These are phyloP conservation scores for Carabus problematicus DNA, from an alignment of 2,888 invertebrate genomes.

Conservation along the genomic window DNA sequence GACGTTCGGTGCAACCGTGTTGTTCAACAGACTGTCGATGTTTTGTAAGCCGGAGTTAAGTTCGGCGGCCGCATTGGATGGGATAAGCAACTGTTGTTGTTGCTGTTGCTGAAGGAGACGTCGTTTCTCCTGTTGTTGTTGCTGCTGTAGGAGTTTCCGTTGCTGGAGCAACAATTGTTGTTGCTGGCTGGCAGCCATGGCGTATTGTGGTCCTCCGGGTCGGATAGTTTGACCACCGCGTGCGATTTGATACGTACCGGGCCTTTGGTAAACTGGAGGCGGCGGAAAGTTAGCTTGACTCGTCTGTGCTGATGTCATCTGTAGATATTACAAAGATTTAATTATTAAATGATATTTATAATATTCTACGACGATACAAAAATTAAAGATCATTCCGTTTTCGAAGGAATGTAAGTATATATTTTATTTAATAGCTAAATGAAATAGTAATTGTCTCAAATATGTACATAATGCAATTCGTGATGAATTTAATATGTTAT, in stretches of 20 bases:
- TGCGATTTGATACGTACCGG: slow-evolving; percentile 47
- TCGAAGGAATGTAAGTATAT: too few species aligned
- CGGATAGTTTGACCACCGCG: slow-evolving; percentile 45
- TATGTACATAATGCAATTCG: too few species aligned
- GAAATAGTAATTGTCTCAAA: too few species aligned
- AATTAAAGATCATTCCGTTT: too few species aligned
- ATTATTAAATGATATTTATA: too few species aligned
- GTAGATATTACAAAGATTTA: background rate
- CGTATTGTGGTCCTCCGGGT: slow-evolving; percentile 45
- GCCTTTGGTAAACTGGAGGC: slow-evolving; percentile 55
- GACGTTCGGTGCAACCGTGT: slow-evolving; percentile 89
- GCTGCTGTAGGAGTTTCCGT: slow-evolving; percentile 59
- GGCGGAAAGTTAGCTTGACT: slow-evolving; percentile 50
- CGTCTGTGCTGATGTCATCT: slow-evolving; percentile 47
- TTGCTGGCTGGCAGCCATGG: slow-evolving; percentile 50
- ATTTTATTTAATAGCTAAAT: too few species aligned
- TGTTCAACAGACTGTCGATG: slow-evolving; percentile 84
- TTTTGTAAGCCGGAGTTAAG: slow-evolving; percentile 67
- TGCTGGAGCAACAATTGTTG: slow-evolving; percentile 61
- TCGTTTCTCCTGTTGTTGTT: slow-evolving; percentile 70
- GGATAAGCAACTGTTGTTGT: slow-evolving; percentile 81
- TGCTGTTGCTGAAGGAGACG: slow-evolving; percentile 80
- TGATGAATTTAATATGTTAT: too few species aligned
- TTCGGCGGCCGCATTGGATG: slow-evolving; percentile 72
- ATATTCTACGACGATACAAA: too few species aligned